phyloP scores from a whole-genome alignment of 2,888 invertebrate genomes.

The Callosobruchus maculatus region DNA sequence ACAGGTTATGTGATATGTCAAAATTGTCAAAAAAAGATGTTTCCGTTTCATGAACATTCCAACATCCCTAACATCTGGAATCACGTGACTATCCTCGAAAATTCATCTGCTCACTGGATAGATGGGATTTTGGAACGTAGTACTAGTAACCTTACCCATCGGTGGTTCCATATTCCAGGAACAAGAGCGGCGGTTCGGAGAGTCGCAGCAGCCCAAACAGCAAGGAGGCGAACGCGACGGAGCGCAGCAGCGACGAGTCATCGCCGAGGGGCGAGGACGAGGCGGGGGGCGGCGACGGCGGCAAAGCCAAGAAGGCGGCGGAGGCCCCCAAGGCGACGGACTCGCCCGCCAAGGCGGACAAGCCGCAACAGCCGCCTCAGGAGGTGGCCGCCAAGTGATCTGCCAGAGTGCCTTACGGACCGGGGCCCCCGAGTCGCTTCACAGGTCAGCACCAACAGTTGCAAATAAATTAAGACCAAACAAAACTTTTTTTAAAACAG shows the following conservation, averaged over 20 bases:
- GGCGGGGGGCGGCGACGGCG: not conserved
- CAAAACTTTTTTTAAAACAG: too few species aligned
- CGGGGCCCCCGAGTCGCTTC: not conserved
- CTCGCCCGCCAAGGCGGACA: too few species aligned
- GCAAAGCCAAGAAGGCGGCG: not conserved
- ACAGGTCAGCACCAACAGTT: not conserved
- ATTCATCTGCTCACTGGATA: too few species aligned
- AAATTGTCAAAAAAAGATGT: too few species aligned
- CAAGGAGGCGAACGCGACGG: constrained; percentile 1
- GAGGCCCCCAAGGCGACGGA: not conserved
- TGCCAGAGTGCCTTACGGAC: not conserved
- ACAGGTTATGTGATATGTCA: too few species aligned
- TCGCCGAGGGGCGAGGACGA: constrained; percentile 26
- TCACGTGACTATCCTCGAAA: too few species aligned
- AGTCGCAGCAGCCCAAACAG: constrained; percentile 9
- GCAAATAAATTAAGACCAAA: too few species aligned
- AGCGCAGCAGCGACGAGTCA: constrained; percentile 22
- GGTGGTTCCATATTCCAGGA: not conserved
- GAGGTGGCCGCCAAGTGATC: not conserved
- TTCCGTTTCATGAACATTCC: too few species aligned
- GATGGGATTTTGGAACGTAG: too few species aligned
- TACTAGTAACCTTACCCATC: too few species aligned
- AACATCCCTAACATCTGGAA: too few species aligned
- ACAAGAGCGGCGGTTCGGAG: not conserved
- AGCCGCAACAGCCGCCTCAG: not conserved